These are phyloP conservation scores for Sternotherus odoratus DNA, from an alignment of 2,797 vertebrate species.

Conservation along the genomic window DNA sequence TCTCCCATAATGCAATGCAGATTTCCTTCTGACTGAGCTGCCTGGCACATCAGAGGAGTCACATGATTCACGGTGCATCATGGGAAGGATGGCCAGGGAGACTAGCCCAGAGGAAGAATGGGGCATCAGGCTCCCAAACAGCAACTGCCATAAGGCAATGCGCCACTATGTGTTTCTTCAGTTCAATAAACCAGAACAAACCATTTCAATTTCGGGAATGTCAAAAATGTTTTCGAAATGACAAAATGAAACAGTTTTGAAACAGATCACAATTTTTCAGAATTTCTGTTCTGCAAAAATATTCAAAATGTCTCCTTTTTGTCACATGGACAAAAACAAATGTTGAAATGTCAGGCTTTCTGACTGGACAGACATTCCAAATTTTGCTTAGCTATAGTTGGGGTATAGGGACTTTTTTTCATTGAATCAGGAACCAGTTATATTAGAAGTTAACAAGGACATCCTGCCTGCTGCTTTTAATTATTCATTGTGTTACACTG, in stretches of 20 bases:
- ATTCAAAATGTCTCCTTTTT: not conserved
- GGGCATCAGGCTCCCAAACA: not conserved
- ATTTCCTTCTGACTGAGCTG: not conserved
- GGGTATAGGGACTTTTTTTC: not conserved
- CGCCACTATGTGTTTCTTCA: not conserved
- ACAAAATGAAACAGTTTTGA: not conserved
- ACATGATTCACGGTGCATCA: not conserved
- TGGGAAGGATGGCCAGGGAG: not conserved
- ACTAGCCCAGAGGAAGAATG: not conserved
- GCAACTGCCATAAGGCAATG: not conserved
- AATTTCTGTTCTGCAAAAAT: not conserved
- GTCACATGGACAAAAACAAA: not conserved
- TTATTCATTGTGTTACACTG: not conserved
- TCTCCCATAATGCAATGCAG: not conserved
- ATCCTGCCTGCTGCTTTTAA: not conserved
- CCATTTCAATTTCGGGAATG: not conserved
- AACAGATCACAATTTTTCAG: not conserved
- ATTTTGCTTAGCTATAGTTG: not conserved
- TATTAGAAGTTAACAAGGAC: not conserved
- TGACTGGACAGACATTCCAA: not conserved
- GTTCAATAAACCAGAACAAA: not conserved
- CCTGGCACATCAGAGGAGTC: not conserved
- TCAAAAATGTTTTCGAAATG: not conserved
- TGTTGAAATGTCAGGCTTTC: not conserved
- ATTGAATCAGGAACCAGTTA: not conserved